Evolutionary conservation across 2,888 invertebrate genomes (phyloP), one percentile per base, ranked within the genome.

Genomic region (Scaptomyza polygonia): DNA sequence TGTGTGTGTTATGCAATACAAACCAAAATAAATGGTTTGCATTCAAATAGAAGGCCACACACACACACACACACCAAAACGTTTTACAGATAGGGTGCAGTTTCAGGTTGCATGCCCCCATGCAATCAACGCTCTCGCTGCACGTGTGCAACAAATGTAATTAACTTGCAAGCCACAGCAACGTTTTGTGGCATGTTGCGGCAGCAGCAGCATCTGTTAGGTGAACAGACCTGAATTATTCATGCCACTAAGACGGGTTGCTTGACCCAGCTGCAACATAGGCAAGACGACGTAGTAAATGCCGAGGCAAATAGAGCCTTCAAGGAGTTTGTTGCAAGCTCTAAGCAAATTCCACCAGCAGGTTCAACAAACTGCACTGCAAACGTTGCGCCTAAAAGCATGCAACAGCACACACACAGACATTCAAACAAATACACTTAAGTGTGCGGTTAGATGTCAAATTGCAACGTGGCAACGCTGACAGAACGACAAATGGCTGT

Each of bases 311-410:
- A 29, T 40, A 18, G 16, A 57, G 42, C 40, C 75, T 72, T 72
- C 53, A 77, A 77, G 77, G 40, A 59, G 80, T 44, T 56, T 42
- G 63, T 44, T 57, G 57, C 51, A 30, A 30, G 49, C 55, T 48
- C 40, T 49, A 48, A 44, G 53, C 42, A 56, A 53, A 52, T 53
- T 43, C 62, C 52, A 54, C 45, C 47, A 32, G 53, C 64, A 68
- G 70, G 87, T 87, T 83, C 82, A 87, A 83, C 85, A 83, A 83
- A 87, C 82, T 64, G 82, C 87, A 53, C 45, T 78, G n/a, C n/a
- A n/a, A n/a, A 81, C 74, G 84, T 84, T 86, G 86, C 77, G 81
- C 82, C 82, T 82, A 82, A 85, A 85, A 76, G 85, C 87, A 78
- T 67, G 85, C 82, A 85, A 63, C 85, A 57, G 25, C 64, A 44